phyloP scores from a whole-genome alignment of 2,113 vertebrate species.

The Enhydra lutris region DNA sequence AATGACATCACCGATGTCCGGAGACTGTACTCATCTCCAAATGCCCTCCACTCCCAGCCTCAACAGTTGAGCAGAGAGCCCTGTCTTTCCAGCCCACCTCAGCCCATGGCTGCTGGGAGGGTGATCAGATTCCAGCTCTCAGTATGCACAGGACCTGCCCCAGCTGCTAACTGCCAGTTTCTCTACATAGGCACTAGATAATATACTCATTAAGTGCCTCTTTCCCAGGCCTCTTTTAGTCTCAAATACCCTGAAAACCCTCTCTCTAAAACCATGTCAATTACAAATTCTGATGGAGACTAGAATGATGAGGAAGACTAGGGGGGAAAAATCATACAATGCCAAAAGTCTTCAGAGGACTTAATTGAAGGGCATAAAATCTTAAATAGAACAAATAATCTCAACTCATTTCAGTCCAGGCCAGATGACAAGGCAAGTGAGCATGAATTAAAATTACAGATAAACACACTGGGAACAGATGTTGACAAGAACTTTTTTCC shows the following conservation, averaged over 20 bases:
- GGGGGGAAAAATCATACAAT: background rate
- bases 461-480: slow-evolving; percentile 72
- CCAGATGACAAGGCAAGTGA: slow-evolving; percentile 75
- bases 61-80: background rate
- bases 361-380: slow-evolving; percentile 70
- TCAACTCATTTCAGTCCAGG: slow-evolving; percentile 69
- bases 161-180: background rate
- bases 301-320: background rate
- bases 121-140: background rate
- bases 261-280: slow-evolving; percentile 8
- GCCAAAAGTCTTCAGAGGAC: slow-evolving; percentile 36
- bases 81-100: rapidly evolving
- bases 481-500: slow-evolving; percentile 64
- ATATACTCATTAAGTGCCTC: background rate
- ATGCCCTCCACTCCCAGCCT: background rate
- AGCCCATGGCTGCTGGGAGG: background rate
- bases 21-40: background rate
- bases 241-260: background rate
- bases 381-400: slow-evolving; percentile 71
- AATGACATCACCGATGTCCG: background rate
- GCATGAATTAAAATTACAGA: slow-evolving; percentile 78
- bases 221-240: background rate
- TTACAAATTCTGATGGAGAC: slow-evolving; percentile 25
- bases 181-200: background rate
- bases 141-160: background rate